Conservation (phyloP, 2,113 vertebrate genomes). For the Bos javanicus region DNA sequence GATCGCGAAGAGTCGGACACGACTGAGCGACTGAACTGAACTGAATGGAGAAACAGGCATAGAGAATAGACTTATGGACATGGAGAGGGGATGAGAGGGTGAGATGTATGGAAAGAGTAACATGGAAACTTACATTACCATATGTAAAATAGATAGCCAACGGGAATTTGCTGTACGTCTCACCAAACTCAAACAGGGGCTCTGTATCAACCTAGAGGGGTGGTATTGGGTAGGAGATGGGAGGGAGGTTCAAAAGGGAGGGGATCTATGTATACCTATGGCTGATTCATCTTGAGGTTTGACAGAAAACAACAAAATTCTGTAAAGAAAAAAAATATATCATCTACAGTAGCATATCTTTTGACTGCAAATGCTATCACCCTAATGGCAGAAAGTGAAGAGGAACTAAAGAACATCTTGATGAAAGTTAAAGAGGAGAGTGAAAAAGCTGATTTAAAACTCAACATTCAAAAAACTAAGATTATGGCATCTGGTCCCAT, state of each 20-base stretch:
- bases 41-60: not conserved
- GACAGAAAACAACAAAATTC: not conserved
- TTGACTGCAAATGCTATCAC: not conserved
- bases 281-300: not conserved
- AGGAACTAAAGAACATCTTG: not conserved
- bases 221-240: not conserved
- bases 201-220: not conserved
- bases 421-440: not conserved
- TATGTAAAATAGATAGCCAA: not conserved
- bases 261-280: not conserved
- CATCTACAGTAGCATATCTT: not conserved
- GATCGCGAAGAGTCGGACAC: too few species aligned
- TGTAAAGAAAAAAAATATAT: not conserved
- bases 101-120: not conserved
- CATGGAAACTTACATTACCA: not conserved
- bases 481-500: not conserved
- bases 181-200: not conserved
- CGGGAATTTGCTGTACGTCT: rapidly evolving
- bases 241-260: not conserved
- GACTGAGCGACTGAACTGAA: too few species aligned
- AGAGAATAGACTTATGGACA: not conserved
- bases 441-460: not conserved
- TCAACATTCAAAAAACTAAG: not conserved
- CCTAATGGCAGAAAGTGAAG: not conserved
- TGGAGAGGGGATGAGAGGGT: not conserved